These are phyloP conservation scores for Penaeus vannamei DNA, from an alignment of 1,140 invertebrate species.

Conservation along the genomic window DNA sequence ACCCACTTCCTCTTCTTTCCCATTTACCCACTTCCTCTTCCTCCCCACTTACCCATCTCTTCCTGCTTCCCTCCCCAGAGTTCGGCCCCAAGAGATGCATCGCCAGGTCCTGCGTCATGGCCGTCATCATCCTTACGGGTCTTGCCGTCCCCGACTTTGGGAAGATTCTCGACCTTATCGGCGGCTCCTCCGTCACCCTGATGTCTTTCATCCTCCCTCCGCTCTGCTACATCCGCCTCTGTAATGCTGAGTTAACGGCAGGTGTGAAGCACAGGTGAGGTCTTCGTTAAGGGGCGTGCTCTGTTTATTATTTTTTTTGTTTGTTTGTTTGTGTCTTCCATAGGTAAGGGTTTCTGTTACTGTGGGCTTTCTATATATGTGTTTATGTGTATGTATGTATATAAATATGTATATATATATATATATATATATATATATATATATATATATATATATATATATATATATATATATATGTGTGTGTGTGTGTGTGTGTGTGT, in stretches of 20 bases:
- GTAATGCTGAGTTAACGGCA: neutral
- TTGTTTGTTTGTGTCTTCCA: no score
- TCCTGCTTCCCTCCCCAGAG: constrained; percentile 75
- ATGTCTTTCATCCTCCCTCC: constrained; percentile 88
- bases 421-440: no score
- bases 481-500: no score
- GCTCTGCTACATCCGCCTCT: constrained; percentile 82
- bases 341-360: no score
- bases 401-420: no score
- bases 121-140: constrained; percentile 82
- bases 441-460: no score
- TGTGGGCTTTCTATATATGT: no score
- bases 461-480: no score
- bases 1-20: neutral
- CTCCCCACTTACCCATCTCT: neutral
- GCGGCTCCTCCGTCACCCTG: constrained; percentile 87
- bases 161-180: constrained; percentile 88
- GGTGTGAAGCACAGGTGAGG: constrained; percentile 31
- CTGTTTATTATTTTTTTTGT: no score
- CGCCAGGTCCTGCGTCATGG: constrained; percentile 80
- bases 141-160: constrained; percentile 90
- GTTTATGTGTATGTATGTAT: no score
- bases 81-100: constrained; percentile 85
- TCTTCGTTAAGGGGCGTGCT: no score
- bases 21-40: no score